Evolutionary conservation across 2,888 invertebrate species (phyloP).

Genomic region (Nysson spinosus): DNA sequence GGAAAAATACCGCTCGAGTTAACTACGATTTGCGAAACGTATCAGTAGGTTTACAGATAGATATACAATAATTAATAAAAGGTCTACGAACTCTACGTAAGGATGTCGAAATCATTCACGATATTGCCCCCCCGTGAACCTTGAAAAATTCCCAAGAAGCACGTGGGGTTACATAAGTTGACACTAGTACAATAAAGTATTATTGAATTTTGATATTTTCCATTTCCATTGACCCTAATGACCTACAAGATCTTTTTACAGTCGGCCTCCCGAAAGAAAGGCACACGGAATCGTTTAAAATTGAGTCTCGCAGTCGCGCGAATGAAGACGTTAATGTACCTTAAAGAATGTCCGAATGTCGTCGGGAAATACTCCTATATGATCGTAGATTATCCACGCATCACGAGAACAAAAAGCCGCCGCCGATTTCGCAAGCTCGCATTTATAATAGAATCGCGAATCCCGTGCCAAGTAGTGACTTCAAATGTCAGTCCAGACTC

Average conservation of each 20-base stretch:
- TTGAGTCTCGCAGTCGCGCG: too few species aligned
- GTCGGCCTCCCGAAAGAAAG: too few species aligned
- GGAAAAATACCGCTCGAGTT: too few species aligned
- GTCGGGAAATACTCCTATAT: neutral
- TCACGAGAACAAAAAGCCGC: slow-evolving; percentile 36
- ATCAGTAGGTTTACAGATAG: too few species aligned
- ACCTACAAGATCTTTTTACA: too few species aligned
- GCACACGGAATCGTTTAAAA: too few species aligned
- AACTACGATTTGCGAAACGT: too few species aligned
- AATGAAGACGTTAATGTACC: too few species aligned
- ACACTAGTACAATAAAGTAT: slow-evolving; percentile 16
- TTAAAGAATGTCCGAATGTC: too few species aligned
- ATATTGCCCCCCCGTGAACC: slow-evolving; percentile 22
- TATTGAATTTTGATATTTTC: slow-evolving; percentile 17
- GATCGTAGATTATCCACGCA: slow-evolving; percentile 9
- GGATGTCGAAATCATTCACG: slow-evolving; percentile 21
- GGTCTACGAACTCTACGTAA: too few species aligned
- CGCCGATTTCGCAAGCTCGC: slow-evolving; percentile 53
- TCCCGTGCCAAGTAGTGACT: slow-evolving; percentile 67
- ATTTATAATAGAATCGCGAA: slow-evolving; percentile 64
- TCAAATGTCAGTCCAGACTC: slow-evolving; percentile 57
- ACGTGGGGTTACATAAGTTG: slow-evolving; percentile 63
- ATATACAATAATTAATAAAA: too few species aligned
- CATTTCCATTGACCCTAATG: neutral
- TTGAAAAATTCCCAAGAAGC: slow-evolving; percentile 48